phyloP scores from a whole-genome alignment of 2,888 invertebrate genomes.

The Podotricha telesiphe region DNA sequence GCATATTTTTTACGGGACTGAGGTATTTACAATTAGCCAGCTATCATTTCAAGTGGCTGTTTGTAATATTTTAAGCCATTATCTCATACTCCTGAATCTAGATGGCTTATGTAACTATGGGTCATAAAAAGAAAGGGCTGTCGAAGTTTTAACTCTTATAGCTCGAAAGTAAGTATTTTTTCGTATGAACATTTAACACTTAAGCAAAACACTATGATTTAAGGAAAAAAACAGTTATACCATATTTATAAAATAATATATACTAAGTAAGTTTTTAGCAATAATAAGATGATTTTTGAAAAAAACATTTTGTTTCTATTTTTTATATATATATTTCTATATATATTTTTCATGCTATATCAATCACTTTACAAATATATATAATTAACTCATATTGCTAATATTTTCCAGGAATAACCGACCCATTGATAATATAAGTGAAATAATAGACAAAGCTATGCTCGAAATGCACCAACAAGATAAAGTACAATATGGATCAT shows the following conservation, averaged over 20 bases:
- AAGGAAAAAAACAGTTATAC: too few species aligned
- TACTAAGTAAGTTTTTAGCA: too few species aligned
- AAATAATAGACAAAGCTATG: slow-evolving; percentile 64
- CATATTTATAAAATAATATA: too few species aligned
- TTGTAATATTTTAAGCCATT: slow-evolving; percentile 85
- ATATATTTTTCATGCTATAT: too few species aligned
- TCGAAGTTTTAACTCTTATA: slow-evolving; percentile 85
- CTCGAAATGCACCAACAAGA: slow-evolving; percentile 50
- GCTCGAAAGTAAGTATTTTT: slow-evolving; percentile 77
- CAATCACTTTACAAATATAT: too few species aligned
- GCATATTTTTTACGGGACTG: slow-evolving; percentile 85
- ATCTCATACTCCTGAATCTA: slow-evolving; percentile 90
- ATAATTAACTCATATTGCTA: slow-evolving; percentile 1
- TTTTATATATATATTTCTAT: too few species aligned
- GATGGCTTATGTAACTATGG: slow-evolving; percentile 88
- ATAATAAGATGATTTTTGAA: too few species aligned
- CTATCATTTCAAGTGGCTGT: slow-evolving; percentile 74
- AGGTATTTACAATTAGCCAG: slow-evolving; percentile 82
- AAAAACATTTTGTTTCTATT: too few species aligned
- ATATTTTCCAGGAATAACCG: slow-evolving; percentile 68
- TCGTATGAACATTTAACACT: too few species aligned
- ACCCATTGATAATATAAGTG: slow-evolving; percentile 62
- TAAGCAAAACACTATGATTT: too few species aligned
- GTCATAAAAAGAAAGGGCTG: slow-evolving; percentile 85
- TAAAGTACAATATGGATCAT: slow-evolving; percentile 49